Base-by-base conservation (phyloP, 2,888 invertebrate genomes). In the Petrophora chlorosata region DNA sequence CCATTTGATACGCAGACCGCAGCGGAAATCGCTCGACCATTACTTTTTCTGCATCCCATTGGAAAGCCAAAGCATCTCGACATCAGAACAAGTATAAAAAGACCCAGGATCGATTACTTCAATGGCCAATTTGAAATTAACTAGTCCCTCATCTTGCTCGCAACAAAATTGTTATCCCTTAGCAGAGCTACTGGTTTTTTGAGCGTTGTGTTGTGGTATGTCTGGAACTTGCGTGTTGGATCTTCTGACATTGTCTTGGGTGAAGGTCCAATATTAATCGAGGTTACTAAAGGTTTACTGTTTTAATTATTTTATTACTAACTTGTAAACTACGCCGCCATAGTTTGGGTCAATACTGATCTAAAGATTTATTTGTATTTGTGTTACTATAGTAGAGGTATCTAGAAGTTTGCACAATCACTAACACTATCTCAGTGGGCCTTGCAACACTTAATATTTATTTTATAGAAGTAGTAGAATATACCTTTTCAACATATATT, bases 1-100 rank as follows among this genome's bases (percentile, higher is more conserved):
- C 56, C 63, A 63, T 67, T 64, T 56, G 60, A 65, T 62, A 68
- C 65, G 42, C 49, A 55, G 65, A 79, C 80, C 82, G 69, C 80
- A 82, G 63, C 77, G 82, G 83, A 83, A 79, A 82, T 82, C 70
- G 67, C 67, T 42, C 56, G 68, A 29, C 67, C 70, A 75, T 79
- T 70, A 65, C 67, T 64, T 79, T 80, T 81, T 80, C 73, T 70
- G 60, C 57, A 68, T 51, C 60, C 63, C 61, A 67, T 65, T 64
- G 65, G 70, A 71, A 70, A 66, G 70, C 63, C 69, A 71, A 70
- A 66, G 70, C 63, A 69, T 70, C 63, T 61, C 42, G 65, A 70
- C 60, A 39, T 12, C 33, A 35, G 19, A 32, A 34, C 36, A 28
- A 41, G 38, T 22, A 19, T 45, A 35, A 51, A 51, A 50, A 51